phyloP scores from a whole-genome alignment of 2,113 vertebrate species.

The Turnix velox region DNA sequence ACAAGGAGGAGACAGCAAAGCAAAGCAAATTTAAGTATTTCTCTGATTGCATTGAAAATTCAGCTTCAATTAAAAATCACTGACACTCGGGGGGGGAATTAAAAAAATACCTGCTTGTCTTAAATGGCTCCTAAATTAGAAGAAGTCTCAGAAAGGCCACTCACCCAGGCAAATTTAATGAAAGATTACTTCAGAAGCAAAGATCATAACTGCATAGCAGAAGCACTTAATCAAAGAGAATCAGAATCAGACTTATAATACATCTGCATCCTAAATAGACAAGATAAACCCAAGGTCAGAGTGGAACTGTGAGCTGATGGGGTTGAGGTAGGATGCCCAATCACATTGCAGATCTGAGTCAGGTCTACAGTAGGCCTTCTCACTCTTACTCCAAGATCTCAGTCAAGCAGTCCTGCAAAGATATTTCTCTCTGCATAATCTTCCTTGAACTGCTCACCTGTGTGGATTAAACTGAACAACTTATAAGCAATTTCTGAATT shows the following conservation, averaged over 20 bases:
- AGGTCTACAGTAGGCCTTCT: background rate
- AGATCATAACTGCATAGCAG: background rate
- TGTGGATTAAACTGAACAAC: background rate
- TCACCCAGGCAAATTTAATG: background rate
- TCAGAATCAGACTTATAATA: background rate
- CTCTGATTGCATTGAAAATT: slow-evolving; percentile 33
- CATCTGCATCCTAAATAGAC: background rate
- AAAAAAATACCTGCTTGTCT: background rate
- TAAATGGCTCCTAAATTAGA: background rate
- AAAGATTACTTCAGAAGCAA: background rate
- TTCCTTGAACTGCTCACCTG: background rate
- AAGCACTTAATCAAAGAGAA: background rate
- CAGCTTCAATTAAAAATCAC: background rate
- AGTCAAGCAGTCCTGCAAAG: background rate
- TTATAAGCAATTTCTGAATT: background rate
- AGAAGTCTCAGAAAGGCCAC: background rate
- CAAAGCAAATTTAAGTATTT: background rate
- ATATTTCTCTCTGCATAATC: background rate
- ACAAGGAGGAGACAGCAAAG: background rate
- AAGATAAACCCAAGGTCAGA: background rate
- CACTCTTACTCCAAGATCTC: background rate
- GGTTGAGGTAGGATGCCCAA: background rate
- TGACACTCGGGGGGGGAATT: background rate
- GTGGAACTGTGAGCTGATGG: background rate
- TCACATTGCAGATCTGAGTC: background rate